Base-by-base conservation (phyloP, 2,888 invertebrate species). In the Rhagonycha lutea region DNA sequence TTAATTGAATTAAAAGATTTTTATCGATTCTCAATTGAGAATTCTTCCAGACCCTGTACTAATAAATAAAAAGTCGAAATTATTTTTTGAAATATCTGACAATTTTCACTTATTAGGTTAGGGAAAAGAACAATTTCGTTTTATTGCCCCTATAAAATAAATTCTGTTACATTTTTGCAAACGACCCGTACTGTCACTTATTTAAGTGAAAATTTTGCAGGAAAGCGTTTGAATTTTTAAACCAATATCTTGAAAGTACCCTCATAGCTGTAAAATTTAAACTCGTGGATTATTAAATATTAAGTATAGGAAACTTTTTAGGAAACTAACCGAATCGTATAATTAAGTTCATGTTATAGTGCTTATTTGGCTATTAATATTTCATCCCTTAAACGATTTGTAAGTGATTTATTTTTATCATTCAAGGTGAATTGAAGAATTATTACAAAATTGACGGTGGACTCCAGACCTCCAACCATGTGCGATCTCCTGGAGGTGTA, bases 361-460 rank as follows among this genome's bases (percentile, higher is more conserved):
- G 8, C 47, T 47, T 47, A 47, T 47, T 47, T 47, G 2, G 7
- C n/a, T n/a, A n/a, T 47, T n/a, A 47, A 24, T 24, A 65, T 65
- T 65, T 18, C 63, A 24, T 65, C 63, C 63, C 63, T 26, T 65
- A 65, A 65, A 65, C n/a, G 26, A 4, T 26, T 10, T 29, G 32
- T 24, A 18, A 28, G 32, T 7, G 63, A 70, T 18, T n/a, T 61
- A n/a, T 61, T 62, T 70, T 70, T 47, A 47, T 47, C 47, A 2
- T 70, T 67, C 67, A 72, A 72, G 72, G 72, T 28, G 24, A 14
- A 68, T 29, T 32, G 67, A 26, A 32, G 67, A 68, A 68, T 29
- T 68, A 67, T 14, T 61, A 18, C 29, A 61, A 61, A 68, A 65
- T 65, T 65, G 26, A 72, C 71, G 26, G 14, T 61, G 14, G 18